A percentile compares a stretch with the other conserved stretches of the same genome.
phyloP scores from a whole-genome alignment of 64 coral and sea anemone species.

The Montipora efflorescens region DNA sequence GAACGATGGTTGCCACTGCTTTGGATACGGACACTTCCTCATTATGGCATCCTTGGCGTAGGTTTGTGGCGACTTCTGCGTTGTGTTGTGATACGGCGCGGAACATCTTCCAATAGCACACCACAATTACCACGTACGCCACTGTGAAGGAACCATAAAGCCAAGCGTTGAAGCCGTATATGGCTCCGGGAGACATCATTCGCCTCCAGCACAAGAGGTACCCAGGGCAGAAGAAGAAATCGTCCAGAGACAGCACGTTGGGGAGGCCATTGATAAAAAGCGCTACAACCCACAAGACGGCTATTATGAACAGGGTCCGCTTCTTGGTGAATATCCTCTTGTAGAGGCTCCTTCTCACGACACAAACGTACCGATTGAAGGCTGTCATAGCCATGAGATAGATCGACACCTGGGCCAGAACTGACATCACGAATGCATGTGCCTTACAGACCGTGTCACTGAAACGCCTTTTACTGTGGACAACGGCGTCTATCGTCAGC shows the following conservation, averaged over 20 bases:
- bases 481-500: too few relatives aligned
- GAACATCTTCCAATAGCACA: slow-evolving; percentile 39
- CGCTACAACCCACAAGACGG: neutral
- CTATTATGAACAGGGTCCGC: neutral
- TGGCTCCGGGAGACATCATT: slow-evolving; percentile 21
- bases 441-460: too few relatives aligned
- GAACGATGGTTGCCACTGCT: slow-evolving; percentile 34
- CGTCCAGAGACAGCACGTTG: slow-evolving; percentile 29
- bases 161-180: slow-evolving; percentile 34
- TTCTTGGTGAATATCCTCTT: slow-evolving; percentile 21
- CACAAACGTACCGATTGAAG: slow-evolving; percentile 46
- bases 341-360: slow-evolving; percentile 23
- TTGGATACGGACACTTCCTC: slow-evolving; percentile 35
- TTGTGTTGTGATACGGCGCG: slow-evolving; percentile 21
- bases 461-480: too few relatives aligned
- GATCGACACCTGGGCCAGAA: slow-evolving; percentile 19
- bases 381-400: slow-evolving; percentile 64
- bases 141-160: slow-evolving; percentile 43
- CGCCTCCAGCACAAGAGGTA: slow-evolving; percentile 43
- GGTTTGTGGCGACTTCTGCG: neutral
- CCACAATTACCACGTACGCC: slow-evolving; percentile 9
- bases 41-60: neutral
- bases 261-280: slow-evolving; percentile 29
- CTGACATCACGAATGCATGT: slow-evolving; percentile 15
- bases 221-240: slow-evolving; percentile 37